Evolutionary conservation across 2,888 invertebrate genomes (phyloP), one percentile per base, ranked within the genome.

Genomic region (Lumbricus terrestris): DNA sequence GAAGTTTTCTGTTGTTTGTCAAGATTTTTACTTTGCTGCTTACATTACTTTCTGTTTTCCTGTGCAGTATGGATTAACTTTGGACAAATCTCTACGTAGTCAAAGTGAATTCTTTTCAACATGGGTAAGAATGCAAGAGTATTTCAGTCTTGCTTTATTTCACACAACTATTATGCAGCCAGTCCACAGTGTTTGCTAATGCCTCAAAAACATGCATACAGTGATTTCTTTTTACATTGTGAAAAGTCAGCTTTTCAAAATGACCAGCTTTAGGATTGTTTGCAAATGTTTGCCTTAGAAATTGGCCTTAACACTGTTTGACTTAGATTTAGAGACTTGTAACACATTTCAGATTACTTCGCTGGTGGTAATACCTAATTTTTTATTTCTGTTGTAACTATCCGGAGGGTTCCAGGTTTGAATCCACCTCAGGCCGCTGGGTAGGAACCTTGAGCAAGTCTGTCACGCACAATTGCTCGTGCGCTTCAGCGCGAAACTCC

Each of bases 1-100:
- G 13, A 16, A 69, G 16, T 1, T 69, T 69, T n/a, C 29, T n/a
- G 4, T 69, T 69, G 29, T 69, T n/a, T n/a, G 29, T 69, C 69
- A 69, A n/a, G n/a, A 8, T 69, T 69, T 69, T 69, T 69, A 16
- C n/a, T 69, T 69, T 69, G 69, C 69, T 69, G 69, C 29, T 29
- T n/a, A n/a, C 8, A n/a, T 1, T 69, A 1, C 29, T 69, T 69
- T 69, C n/a, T 69, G 47, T 69, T 69, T 85, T 34, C 37, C 20
- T 34, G 20, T 34, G 35, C 37, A 85, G 85, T 85, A 85, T 85
- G 85, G 85, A 34, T 85, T 85, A 23, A 85, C 85, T 37, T 37
- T 85, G 85, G 85, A 85, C 85, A 85, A 35, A 37, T 85, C 85
- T 35, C 85, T 85, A 18, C 85, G 85, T 15, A 85, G 85, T 33